Conservation (phyloP, 2,888 invertebrate species). For the Peribatodes rhomboidaria region DNA sequence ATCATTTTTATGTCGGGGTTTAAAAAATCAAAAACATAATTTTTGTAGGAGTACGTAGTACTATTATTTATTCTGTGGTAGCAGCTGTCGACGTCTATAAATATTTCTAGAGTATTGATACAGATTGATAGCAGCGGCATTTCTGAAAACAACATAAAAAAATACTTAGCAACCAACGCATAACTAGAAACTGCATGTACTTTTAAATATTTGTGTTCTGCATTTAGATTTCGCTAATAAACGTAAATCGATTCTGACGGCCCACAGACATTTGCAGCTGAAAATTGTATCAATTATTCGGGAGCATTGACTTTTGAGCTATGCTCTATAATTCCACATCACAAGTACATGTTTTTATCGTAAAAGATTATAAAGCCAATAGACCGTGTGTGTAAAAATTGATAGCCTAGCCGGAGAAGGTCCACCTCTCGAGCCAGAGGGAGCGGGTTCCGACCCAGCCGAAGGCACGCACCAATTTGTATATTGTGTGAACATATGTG, state of each 20-base stretch:
- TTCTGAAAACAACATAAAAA: neutral
- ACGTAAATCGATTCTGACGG: slow-evolving; percentile 29
- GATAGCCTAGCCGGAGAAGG: no score
- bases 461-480: no score
- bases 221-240: slow-evolving; percentile 30
- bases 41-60: no score
- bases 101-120: neutral
- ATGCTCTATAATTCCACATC: slow-evolving; percentile 25
- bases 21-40: no score
- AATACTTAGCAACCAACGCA: neutral
- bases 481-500: no score
- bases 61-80: no score
- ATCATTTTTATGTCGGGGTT: no score
- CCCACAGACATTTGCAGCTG: slow-evolving; percentile 18
- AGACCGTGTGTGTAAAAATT: no score
- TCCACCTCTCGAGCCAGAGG: no score
- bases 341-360: slow-evolving; percentile 23
- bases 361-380: no score
- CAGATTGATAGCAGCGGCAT: neutral
- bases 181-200: slow-evolving; percentile 16
- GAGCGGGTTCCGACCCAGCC: no score
- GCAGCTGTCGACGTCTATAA: no score
- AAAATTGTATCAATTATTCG: slow-evolving; percentile 35
- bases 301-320: slow-evolving; percentile 30
- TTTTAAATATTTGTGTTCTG: slow-evolving; percentile 20